Conservation (phyloP, 2,113 vertebrate genomes). For the Oxyruncus cristatus region DNA sequence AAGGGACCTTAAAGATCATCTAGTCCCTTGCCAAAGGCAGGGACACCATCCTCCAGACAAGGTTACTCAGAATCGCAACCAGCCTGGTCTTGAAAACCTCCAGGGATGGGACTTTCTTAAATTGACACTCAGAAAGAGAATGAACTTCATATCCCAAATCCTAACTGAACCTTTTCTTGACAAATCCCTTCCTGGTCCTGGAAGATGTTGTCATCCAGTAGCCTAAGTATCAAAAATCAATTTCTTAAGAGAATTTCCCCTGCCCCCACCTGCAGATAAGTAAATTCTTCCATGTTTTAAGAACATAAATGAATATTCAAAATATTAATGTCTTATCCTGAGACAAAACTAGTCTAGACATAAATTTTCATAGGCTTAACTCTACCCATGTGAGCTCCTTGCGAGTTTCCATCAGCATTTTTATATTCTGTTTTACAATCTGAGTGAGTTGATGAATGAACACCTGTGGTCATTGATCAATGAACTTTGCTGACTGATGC, state of each 20-base stretch:
- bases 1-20: not conserved
- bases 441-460: not conserved
- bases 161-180: not conserved
- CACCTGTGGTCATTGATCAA: not conserved
- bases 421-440: not conserved
- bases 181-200: not conserved
- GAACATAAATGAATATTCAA: not conserved
- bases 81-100: not conserved
- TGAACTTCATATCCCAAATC: accelerated
- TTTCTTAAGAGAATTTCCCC: not conserved
- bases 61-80: not conserved
- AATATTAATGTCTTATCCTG: not conserved
- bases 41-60: not conserved
- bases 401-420: not conserved
- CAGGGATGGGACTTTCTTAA: not conserved
- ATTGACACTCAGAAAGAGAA: not conserved
- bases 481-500: not conserved
- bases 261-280: not conserved
- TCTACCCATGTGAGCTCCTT: not conserved
- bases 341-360: not conserved
- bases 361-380: not conserved
- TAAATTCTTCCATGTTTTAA: not conserved
- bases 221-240: not conserved
- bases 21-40: not conserved
- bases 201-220: not conserved